phyloP scores from a whole-genome alignment of 2,113 vertebrate species.

The Varanus komodoensis region DNA sequence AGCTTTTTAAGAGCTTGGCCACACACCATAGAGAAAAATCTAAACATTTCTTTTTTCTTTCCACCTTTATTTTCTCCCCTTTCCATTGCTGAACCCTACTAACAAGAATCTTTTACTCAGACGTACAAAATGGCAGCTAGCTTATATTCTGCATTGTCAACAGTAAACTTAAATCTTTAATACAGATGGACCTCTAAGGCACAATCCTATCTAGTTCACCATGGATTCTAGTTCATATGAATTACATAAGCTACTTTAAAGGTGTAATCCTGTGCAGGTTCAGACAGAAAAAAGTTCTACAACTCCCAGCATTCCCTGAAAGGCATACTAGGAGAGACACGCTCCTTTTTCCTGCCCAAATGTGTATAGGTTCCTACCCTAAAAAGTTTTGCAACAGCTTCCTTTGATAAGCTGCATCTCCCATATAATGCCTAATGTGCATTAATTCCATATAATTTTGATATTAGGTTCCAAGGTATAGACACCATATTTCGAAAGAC shows the following conservation, averaged over 20 bases:
- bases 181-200: background rate
- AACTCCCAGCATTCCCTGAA: too few relatives aligned
- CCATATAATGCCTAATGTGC: background rate
- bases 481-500: background rate
- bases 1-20: background rate
- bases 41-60: background rate
- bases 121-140: background rate
- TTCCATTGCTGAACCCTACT: background rate
- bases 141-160: background rate
- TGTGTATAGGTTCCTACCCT: background rate
- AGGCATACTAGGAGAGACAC: too few relatives aligned
- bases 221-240: too few relatives aligned
- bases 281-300: too few relatives aligned
- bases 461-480: background rate
- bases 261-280: too few relatives aligned
- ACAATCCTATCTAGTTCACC: background rate
- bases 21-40: background rate
- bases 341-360: too few relatives aligned
- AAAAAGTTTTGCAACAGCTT: background rate
- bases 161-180: conserved; percentile 38
- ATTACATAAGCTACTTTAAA: too few relatives aligned
- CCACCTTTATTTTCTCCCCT: conserved; percentile 17
- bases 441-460: background rate
- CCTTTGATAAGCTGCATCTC: background rate
- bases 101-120: background rate